These are phyloP conservation scores for Alviniconcha strummeri DNA, from an alignment of 2,888 invertebrate genomes.

Conservation along the genomic window DNA sequence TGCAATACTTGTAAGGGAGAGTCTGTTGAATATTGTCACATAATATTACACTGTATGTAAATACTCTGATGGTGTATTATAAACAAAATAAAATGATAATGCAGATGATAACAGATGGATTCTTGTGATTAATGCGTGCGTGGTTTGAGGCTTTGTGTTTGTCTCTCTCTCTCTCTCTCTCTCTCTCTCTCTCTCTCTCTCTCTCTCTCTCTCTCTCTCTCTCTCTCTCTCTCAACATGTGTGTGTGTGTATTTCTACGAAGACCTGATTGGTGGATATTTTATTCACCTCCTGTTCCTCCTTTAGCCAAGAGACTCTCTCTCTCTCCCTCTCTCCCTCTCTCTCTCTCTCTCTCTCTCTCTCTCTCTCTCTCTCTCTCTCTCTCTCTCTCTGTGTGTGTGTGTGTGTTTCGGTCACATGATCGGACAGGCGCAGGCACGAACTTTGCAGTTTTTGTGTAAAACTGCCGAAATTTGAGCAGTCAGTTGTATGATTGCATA, in stretches of 20 bases:
- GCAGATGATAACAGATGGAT: not conserved
- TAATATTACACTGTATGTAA: slow-evolving; percentile 20
- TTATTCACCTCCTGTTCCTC: not conserved
- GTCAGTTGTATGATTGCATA: too few species aligned
- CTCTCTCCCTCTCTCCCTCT: too few species aligned
- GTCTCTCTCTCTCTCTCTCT: not conserved
- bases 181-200: not conserved
- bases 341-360: too few species aligned
- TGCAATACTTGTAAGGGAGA: too few species aligned
- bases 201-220: slow-evolving; percentile 1
- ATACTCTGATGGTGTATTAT: slow-evolving; percentile 25
- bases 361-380: too few species aligned
- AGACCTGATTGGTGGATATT: not conserved
- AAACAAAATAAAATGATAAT: slow-evolving; percentile 21
- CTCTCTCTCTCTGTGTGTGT: too few species aligned
- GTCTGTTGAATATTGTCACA: slow-evolving; percentile 12
- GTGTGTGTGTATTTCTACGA: not conserved
- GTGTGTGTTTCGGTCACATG: not conserved
- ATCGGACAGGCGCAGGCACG: not conserved
- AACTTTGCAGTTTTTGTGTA: too few species aligned
- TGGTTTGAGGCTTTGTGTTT: not conserved
- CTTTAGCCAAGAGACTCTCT: not conserved
- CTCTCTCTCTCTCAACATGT: not conserved
- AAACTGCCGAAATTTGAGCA: too few species aligned
- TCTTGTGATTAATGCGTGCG: not conserved